Conservation (phyloP, 1,140 invertebrate genomes). For the Mizuhopecten yessoensis region DNA sequence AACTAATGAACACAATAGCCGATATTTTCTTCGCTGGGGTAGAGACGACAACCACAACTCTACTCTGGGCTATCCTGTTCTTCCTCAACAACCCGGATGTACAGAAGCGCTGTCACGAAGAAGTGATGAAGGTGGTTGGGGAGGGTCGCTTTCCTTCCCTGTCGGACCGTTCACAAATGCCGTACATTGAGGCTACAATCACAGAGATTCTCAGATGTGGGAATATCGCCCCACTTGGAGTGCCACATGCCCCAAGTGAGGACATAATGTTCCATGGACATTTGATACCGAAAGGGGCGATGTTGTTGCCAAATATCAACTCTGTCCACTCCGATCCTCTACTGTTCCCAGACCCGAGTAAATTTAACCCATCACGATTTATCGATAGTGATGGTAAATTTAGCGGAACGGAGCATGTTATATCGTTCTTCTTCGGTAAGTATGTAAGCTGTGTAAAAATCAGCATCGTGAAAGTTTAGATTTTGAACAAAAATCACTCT, state of each 20-base stretch:
- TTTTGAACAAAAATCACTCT: no score
- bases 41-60: conserved; percentile 93
- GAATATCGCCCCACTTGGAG: conserved; percentile 74
- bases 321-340: conserved; percentile 73
- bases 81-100: conserved; percentile 90
- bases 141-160: conserved; percentile 41
- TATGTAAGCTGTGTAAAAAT: no score
- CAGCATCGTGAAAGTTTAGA: no score
- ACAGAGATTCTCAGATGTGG: conserved; percentile 60
- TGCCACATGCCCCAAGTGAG: conserved; percentile 73
- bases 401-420: conserved; percentile 56
- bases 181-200: conserved; percentile 61
- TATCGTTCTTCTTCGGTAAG: conserved; percentile 66
- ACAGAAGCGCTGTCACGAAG: conserved; percentile 91
- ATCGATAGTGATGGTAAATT: conserved; percentile 69
- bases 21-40: conserved; percentile 95
- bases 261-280: conserved; percentile 73
- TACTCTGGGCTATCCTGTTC: conserved; percentile 93
- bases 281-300: conserved; percentile 75
- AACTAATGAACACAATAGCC: conserved; percentile 60
- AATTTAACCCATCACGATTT: conserved; percentile 88
- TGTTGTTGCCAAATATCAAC: conserved; percentile 76
- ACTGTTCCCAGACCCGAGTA: conserved; percentile 88
- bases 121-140: conserved; percentile 87
- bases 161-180: conserved; percentile 52